A percentile compares a stretch with the other conserved stretches of the same genome.
These are phyloP conservation scores for Eurytoma californica DNA, from an alignment of 2,888 invertebrate genomes.

Conservation along the genomic window DNA sequence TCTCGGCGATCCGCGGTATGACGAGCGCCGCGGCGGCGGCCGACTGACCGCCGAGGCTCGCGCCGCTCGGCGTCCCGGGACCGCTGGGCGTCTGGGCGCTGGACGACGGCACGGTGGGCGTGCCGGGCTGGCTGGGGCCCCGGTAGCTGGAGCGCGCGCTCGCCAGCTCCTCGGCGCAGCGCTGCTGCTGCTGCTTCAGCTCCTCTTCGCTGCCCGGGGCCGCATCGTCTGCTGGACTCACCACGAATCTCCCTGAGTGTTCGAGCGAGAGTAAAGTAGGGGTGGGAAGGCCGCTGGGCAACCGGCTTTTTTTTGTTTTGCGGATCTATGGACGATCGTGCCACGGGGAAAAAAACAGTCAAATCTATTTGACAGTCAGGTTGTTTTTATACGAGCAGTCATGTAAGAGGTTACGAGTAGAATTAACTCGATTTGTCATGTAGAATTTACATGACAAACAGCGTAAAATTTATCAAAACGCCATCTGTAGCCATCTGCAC, in stretches of 20 bases:
- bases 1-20: conserved; percentile 70
- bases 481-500: too few species aligned
- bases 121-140: conserved; percentile 62
- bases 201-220: conserved; percentile 58
- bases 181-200: conserved; percentile 32
- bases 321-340: not conserved
- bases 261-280: conserved; percentile 51
- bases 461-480: too few species aligned
- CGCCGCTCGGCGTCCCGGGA: conserved; percentile 67
- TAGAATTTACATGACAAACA: too few species aligned
- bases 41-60: conserved; percentile 8
- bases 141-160: conserved; percentile 47
- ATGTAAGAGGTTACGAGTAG: too few species aligned
- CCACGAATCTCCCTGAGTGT: conserved; percentile 74
- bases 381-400: too few species aligned
- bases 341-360: too few species aligned
- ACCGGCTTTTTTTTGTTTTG: not conserved
- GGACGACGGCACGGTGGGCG: conserved; percentile 64
- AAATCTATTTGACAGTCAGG: too few species aligned
- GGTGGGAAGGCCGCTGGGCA: conserved; percentile 25
- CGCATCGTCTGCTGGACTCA: conserved; percentile 74
- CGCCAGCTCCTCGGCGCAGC: conserved; percentile 38
- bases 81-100: conserved; percentile 67
- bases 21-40: conserved; percentile 36
- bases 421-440: too few species aligned